These are phyloP conservation scores for Capreolus pygargus DNA, from an alignment of 2,113 vertebrate genomes.

Conservation along the genomic window DNA sequence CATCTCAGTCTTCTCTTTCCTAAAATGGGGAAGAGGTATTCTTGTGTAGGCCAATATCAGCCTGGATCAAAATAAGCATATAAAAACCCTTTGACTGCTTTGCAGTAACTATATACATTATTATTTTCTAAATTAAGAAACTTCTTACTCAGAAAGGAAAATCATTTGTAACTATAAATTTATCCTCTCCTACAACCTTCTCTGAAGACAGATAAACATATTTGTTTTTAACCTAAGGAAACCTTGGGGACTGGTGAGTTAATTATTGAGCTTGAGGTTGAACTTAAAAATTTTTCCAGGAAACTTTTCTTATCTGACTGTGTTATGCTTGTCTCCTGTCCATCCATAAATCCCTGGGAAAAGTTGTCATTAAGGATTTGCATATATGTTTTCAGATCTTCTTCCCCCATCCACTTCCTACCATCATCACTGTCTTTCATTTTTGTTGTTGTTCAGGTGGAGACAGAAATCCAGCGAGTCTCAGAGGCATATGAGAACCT, in stretches of 20 bases:
- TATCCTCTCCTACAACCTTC: neutral
- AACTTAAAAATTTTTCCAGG: neutral
- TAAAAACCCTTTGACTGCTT: neutral
- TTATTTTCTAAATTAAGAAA: conserved; percentile 9
- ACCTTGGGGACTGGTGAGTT: neutral
- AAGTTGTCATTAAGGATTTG: neutral
- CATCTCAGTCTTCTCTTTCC: neutral
- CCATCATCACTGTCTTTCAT: neutral
- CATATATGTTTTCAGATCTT: neutral
- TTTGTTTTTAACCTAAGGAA: conserved; percentile 4
- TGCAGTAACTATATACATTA: neutral
- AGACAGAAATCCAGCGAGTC: conserved; percentile 96
- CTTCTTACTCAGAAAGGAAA: neutral
- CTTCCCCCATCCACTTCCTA: neutral
- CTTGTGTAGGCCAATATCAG: neutral
- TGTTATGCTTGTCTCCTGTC: neutral
- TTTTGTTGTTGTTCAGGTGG: conserved; percentile 84
- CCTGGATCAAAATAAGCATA: neutral
- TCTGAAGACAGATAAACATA: neutral
- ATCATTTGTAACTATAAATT: neutral
- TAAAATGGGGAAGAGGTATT: neutral
- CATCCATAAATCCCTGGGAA: neutral
- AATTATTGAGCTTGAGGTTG: neutral
- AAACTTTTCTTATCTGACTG: neutral
- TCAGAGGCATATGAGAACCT: conserved; percentile 98